phyloP scores from a whole-genome alignment of 2,797 vertebrate species.

The Orestias chungarensis region DNA sequence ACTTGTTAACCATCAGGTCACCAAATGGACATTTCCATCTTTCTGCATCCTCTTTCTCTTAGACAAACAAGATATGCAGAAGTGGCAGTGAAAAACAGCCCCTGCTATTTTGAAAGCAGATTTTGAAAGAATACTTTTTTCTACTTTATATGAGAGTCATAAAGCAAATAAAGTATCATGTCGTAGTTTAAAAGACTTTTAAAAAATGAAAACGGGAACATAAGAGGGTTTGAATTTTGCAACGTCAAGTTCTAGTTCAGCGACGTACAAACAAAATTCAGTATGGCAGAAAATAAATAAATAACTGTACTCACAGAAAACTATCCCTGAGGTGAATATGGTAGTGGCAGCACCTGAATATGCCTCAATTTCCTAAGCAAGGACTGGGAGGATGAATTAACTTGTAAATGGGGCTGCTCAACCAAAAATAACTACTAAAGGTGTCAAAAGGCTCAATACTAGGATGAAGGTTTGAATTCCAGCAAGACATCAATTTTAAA shows the following conservation, averaged over 20 bases:
- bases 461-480: not conserved
- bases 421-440: not conserved
- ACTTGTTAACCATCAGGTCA: constrained; percentile 45
- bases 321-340: too few species aligned
- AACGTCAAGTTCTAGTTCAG: not conserved
- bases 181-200: not conserved
- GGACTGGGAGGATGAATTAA: too few species aligned
- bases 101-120: constrained; percentile 52
- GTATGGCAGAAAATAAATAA: too few species aligned
- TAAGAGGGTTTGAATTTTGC: not conserved
- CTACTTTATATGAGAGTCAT: not conserved
- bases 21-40: constrained; percentile 49
- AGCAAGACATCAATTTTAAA: not conserved
- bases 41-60: constrained; percentile 43
- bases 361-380: too few species aligned
- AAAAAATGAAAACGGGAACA: not conserved
- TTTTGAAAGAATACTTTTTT: constrained; percentile 11
- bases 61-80: constrained; percentile 46
- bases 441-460: not conserved
- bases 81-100: constrained; percentile 44
- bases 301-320: too few species aligned
- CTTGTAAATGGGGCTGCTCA: too few species aligned
- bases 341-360: too few species aligned
- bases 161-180: not conserved
- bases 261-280: not conserved